A percentile compares a stretch with the other conserved stretches of the same genome.
These are phyloP conservation scores for Dolichoris vasculosae DNA, from an alignment of 1,140 invertebrate species.

Conservation along the genomic window DNA sequence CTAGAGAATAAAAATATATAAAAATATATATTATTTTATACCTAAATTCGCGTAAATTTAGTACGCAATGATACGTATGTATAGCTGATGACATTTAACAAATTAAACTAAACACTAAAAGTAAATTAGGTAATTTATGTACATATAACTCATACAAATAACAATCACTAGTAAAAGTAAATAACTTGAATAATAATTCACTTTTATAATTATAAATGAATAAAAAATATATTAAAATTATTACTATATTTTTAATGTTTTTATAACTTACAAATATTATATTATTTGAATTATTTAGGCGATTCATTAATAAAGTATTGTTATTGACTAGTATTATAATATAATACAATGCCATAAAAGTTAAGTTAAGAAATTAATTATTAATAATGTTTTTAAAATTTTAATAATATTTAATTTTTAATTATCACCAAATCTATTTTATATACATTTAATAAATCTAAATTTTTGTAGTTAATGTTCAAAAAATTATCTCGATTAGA, in stretches of 20 bases:
- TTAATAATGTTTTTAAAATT: too few relatives aligned
- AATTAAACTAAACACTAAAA: slow-evolving; percentile 21
- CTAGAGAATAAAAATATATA: slow-evolving; percentile 49
- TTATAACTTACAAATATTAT: not conserved
- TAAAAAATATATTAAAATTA: not conserved
- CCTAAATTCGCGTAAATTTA: slow-evolving; percentile 38
- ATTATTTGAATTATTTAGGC: not conserved
- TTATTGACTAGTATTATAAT: not conserved
- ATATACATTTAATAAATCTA: too few relatives aligned
- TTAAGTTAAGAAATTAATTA: not conserved
- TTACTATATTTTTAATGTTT: not conserved
- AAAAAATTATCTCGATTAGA: not conserved
- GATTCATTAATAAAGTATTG: not conserved
- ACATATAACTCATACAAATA: slow-evolving; percentile 11
- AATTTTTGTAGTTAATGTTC: too few relatives aligned
- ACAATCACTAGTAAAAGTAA: not conserved
- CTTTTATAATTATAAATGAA: not conserved
- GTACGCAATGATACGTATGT: slow-evolving; percentile 43
- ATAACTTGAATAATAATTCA: not conserved
- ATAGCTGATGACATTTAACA: slow-evolving; percentile 10
- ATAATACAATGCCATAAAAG: too few relatives aligned
- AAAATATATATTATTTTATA: slow-evolving; percentile 53
- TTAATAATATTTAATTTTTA: too few relatives aligned
- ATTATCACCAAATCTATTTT: too few relatives aligned
- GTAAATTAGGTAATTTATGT: slow-evolving; percentile 15